Base-by-base conservation (phyloP, 2,888 invertebrate genomes). In the Sipha maydis region DNA sequence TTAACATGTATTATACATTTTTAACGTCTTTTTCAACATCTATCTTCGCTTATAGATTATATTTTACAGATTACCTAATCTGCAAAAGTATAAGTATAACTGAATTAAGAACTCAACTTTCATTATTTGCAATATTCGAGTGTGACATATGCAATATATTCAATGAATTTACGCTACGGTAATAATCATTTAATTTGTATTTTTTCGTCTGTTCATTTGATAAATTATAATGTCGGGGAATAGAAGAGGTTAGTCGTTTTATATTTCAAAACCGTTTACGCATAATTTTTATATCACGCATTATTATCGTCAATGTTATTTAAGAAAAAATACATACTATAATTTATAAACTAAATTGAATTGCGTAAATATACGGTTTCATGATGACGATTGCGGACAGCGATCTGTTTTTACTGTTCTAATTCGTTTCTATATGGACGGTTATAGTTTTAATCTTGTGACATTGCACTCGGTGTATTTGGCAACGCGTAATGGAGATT, bases 401-500 rank as follows among this genome's bases (percentile, higher is more conserved):
- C n/a, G n/a, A n/a, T 67, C n/a, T n/a, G n/a, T n/a, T n/a, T 25
- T 9, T 67, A 25, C n/a, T 25, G 67, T 67, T n/a, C 67, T 67
- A 67, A 21, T 67, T n/a, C 67, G 56, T 41, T 56, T 56, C 11
- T 56, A 21, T 56, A 67, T n/a, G 21, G 67, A n/a, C 67, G 25
- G 21, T 67, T 67, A 67, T 67, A 67, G 56, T 25, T 61, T 28
- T 69, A 69, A 3, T 61, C n/a, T 4, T 61, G 61, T 61, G 25
- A 25, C 25, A 61, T 61, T 61, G 61, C 61, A 7, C 21, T 61
- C 61, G n/a, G n/a, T 25, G 38, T n/a, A 73, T 83, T 83, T 83
- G 83, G 83, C 83, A 83, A 73, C 73, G 82, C 21, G 38, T 21
- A 41, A 41, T n/a, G n/a, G 67, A 21, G n/a, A 19, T 25, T 31